These are phyloP conservation scores for Digitonthophagus gazella DNA, from an alignment of 2,888 invertebrate genomes.

Conservation along the genomic window DNA sequence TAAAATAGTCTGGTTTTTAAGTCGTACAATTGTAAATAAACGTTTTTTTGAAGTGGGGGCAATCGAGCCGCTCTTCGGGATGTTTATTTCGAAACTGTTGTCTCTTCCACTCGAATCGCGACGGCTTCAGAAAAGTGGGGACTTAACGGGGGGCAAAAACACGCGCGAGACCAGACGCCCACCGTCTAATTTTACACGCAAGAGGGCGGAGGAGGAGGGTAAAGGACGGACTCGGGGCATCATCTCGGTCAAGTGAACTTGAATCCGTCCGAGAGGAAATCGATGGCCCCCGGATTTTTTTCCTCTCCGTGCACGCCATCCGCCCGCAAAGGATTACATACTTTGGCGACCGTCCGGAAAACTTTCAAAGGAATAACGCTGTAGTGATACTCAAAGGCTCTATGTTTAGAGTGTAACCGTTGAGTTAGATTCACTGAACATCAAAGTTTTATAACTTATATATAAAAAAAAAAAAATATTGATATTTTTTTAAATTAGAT, in stretches of 20 bases:
- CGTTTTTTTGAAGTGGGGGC: no score
- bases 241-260: background rate
- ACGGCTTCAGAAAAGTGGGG: background rate
- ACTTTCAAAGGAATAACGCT: background rate
- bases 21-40: no score
- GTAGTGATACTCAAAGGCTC: background rate
- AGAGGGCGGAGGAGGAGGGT: no score
- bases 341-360: background rate
- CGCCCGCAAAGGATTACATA: background rate
- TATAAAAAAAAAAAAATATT: background rate
- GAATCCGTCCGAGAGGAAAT: background rate
- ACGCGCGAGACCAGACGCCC: no score
- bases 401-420: no score
- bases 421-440: background rate
- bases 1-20: no score
- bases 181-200: background rate
- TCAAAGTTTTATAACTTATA: background rate
- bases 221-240: background rate
- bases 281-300: background rate
- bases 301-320: background rate
- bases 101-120: background rate
- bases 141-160: no score
- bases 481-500: no score
- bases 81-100: background rate
- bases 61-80: background rate